phyloP scores from a whole-genome alignment of 2,797 vertebrate species.

The Etheostoma nigrum region DNA sequence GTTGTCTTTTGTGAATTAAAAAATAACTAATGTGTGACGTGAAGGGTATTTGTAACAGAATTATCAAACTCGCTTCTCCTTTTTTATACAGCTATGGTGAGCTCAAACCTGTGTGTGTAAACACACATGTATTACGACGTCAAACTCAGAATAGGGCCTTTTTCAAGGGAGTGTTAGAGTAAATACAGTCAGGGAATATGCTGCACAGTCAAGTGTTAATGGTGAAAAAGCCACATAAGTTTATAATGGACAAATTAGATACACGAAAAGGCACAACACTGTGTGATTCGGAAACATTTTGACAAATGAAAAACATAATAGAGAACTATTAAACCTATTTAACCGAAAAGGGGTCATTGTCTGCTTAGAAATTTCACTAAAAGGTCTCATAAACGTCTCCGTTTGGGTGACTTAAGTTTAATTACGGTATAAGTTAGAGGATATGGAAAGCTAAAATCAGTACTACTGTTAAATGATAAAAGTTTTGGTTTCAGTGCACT shows the following conservation, averaged over 20 bases:
- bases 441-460: constrained; percentile 4
- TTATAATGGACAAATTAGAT: too few relatives aligned
- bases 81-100: constrained; percentile 1
- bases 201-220: constrained; percentile 72
- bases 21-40: constrained; percentile 15
- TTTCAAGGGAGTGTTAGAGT: constrained; percentile 59
- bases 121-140: constrained; percentile 31
- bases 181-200: constrained; percentile 54
- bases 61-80: constrained; percentile 17
- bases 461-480: background rate
- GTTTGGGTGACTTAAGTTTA: background rate
- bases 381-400: background rate
- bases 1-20: constrained; percentile 15
- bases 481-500: background rate
- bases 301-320: constrained; percentile 30
- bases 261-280: constrained; percentile 16
- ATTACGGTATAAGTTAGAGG: too few relatives aligned
- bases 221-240: constrained; percentile 65
- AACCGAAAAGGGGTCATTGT: background rate
- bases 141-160: constrained; percentile 84
- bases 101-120: constrained; percentile 8
- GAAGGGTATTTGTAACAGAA: background rate
- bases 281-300: constrained; percentile 44
- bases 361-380: background rate
- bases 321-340: background rate